These are phyloP conservation scores for Syngnathus scovelli DNA, from an alignment of 2,113 vertebrate species.

Conservation along the genomic window DNA sequence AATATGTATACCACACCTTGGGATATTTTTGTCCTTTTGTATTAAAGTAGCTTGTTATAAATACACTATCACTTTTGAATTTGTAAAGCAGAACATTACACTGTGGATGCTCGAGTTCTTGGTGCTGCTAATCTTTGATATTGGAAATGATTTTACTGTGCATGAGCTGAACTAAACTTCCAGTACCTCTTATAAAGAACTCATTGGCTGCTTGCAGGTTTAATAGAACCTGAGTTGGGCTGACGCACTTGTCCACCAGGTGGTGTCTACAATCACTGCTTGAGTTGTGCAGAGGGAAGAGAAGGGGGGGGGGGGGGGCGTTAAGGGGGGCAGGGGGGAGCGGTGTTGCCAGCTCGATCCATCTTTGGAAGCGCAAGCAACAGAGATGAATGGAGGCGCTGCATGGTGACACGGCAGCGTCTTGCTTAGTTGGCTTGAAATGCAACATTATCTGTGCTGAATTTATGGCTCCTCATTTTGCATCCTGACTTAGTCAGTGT, in stretches of 20 bases:
- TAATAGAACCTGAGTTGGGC: constrained; percentile 23
- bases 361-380: constrained; percentile 63
- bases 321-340: constrained; percentile 4
- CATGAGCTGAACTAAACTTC: background rate
- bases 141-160: background rate
- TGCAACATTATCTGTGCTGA: constrained; percentile 36
- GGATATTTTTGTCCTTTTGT: background rate
- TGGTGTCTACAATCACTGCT: constrained; percentile 55
- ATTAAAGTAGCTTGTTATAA: too few species aligned
- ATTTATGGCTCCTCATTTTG: constrained; percentile 31
- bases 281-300: constrained; percentile 22
- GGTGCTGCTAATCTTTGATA: background rate
- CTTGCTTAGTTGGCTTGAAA: constrained; percentile 45
- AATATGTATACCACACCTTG: background rate
- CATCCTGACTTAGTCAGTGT: constrained; percentile 16
- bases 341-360: constrained; percentile 49
- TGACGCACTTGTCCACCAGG: constrained; percentile 60
- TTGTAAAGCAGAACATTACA: too few species aligned
- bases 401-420: constrained; percentile 42
- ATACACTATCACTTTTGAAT: background rate
- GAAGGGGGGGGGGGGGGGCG: constrained; percentile 12
- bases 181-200: background rate
- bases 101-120: background rate
- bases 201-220: constrained; percentile 19
- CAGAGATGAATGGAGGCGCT: constrained; percentile 50